A percentile compares a stretch with the other conserved stretches of the same genome.
phyloP scores from a whole-genome alignment of 2,113 vertebrate genomes.

The Puffinus mauretanicus region DNA sequence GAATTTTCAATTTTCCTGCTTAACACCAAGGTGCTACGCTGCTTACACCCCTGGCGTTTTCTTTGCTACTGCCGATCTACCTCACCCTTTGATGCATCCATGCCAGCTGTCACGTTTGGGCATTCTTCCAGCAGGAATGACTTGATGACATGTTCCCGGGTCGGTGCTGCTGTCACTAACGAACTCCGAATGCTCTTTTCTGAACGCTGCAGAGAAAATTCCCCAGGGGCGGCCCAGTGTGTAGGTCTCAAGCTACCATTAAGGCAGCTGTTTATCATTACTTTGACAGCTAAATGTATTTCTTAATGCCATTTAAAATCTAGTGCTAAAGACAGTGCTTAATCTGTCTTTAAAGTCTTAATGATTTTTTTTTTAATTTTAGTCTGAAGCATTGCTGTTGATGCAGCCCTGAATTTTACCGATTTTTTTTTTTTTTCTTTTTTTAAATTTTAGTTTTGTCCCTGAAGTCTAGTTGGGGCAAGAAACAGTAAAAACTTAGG shows the following conservation, averaged over 20 bases:
- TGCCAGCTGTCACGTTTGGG: background rate
- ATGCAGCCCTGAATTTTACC: background rate
- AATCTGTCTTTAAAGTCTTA: background rate
- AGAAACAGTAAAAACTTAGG: background rate
- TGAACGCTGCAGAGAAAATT: background rate
- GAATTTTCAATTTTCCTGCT: background rate
- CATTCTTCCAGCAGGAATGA: background rate
- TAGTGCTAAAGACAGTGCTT: background rate
- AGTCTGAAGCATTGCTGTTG: background rate
- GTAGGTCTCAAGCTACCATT: background rate
- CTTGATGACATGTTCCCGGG: background rate
- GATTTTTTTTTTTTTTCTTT: background rate
- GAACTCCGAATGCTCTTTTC: background rate
- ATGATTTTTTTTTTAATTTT: background rate
- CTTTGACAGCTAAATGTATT: background rate
- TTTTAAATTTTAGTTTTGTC: background rate
- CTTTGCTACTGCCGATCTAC: background rate
- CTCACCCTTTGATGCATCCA: background rate
- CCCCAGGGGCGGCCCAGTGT: background rate
- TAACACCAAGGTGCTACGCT: background rate
- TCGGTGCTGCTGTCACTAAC: background rate
- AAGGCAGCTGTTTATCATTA: background rate
- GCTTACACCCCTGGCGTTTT: background rate
- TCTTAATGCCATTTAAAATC: background rate
- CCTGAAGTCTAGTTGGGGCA: background rate